Evolutionary conservation across 2,888 invertebrate genomes (phyloP), one percentile per base, ranked within the genome.

Genomic region (Platypus cylindrus): DNA sequence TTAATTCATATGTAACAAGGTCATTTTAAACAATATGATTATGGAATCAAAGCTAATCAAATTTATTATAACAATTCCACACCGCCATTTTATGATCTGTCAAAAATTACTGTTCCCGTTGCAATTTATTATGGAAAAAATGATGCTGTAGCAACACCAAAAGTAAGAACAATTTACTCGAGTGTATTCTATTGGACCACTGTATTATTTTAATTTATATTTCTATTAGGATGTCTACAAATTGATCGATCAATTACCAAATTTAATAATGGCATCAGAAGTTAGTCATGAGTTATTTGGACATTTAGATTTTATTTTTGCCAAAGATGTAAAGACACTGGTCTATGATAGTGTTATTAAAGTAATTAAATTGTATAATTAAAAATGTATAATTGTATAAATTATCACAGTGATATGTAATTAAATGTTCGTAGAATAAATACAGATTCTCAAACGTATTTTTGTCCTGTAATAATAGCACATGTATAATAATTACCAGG

Each of bases 221-320:
- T 20, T 9, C 20, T 20, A 24, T 2, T 54, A 54, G 38, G 74
- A 76, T 35, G 71, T 76, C 1, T 55, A 67, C 22, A 55, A 60
- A 14, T 50, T 75, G 32, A 61, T 66, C 23, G 53, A 57, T 5
- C 56, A 60, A 37, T 52, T 80, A 29, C 58, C 59, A 5, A 71
- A 48, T 22, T 15, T 15, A 9, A 30, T 39, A 5, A 25, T 26
- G 2, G 28, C 38, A 9, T 36, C 40, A 32, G 13, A 38, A 5
- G 38, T 48, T 5, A 36, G 41, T 1, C 37, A 37, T 13, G 30
- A 41, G 12, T 5, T 14, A 2, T 49, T 48, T 20, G 45, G 40
- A 26, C 49, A 49, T 34, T n/a, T 49, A 28, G 49, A 49, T 33
- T 49, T 43, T 29, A 23, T 47, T 23, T 37, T 31, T 5, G 47